phyloP scores from a whole-genome alignment of 2,888 invertebrate species.

The Scelioninae gen. 1 region DNA sequence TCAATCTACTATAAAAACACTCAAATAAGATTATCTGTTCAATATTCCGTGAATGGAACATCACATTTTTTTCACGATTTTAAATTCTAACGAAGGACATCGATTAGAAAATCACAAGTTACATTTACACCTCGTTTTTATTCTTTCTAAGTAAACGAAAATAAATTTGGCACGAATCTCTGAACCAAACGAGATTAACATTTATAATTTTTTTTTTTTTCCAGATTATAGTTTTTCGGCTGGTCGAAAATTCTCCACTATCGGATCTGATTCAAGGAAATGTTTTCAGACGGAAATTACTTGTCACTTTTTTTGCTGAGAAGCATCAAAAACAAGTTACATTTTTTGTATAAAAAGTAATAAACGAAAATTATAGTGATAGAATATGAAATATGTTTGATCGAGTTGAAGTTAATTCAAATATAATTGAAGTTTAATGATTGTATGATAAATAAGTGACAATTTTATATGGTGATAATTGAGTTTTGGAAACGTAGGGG shows the following conservation, averaged over 20 bases:
- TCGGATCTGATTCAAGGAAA: slow-evolving; percentile 38
- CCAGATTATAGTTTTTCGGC: slow-evolving; percentile 10
- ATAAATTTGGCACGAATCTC: slow-evolving; percentile 29
- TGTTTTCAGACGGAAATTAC: slow-evolving; percentile 33
- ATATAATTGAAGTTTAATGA: too few relatives aligned
- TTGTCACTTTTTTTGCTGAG: slow-evolving; percentile 26
- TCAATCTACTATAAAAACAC: too few relatives aligned
- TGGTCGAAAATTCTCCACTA: not conserved
- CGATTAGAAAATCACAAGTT: too few relatives aligned
- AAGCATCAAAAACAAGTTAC: slow-evolving; percentile 2
- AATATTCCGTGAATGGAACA: too few relatives aligned
- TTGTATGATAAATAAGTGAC: not conserved
- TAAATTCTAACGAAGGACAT: too few relatives aligned
- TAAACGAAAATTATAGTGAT: not conserved
- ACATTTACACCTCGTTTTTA: too few relatives aligned
- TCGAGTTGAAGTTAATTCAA: too few relatives aligned
- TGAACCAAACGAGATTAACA: slow-evolving; percentile 37
- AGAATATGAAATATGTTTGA: too few relatives aligned
- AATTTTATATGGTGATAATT: not conserved
- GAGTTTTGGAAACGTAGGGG: slow-evolving; percentile 2
- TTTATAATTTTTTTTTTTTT: slow-evolving; percentile 56
- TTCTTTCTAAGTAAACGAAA: slow-evolving; percentile 44
- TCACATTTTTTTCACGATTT: too few relatives aligned
- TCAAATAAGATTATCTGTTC: too few relatives aligned
- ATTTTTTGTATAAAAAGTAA: too few relatives aligned